phyloP scores from a whole-genome alignment of 2,113 vertebrate species.

The Plectropomus leopardus region DNA sequence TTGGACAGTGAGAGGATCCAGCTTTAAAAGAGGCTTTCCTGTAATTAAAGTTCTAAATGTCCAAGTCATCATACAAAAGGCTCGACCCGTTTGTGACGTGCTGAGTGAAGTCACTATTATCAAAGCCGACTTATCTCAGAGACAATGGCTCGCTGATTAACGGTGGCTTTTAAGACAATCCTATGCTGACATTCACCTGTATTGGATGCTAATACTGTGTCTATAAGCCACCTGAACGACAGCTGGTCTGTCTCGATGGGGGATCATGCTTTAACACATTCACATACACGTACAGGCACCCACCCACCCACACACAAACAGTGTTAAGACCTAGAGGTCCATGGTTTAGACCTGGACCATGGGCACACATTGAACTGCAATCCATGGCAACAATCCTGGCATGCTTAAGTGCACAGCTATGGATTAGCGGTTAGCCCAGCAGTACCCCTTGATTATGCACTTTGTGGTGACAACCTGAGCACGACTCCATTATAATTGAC shows the following conservation, averaged over 20 bases:
- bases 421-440: slow-evolving; percentile 75
- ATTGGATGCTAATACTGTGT: slow-evolving; percentile 73
- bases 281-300: background rate
- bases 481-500: slow-evolving; percentile 76
- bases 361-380: slow-evolving; percentile 53
- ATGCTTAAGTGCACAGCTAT: slow-evolving; percentile 76
- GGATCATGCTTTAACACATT: background rate
- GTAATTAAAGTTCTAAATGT: slow-evolving; percentile 67
- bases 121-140: slow-evolving; percentile 56
- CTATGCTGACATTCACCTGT: slow-evolving; percentile 75
- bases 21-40: slow-evolving; percentile 26
- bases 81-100: slow-evolving; percentile 62
- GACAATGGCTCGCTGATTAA: slow-evolving; percentile 73
- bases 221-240: slow-evolving; percentile 73
- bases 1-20: slow-evolving; percentile 13
- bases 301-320: background rate
- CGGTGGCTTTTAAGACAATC: slow-evolving; percentile 75
- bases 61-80: slow-evolving; percentile 57
- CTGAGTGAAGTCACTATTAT: slow-evolving; percentile 70
- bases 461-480: slow-evolving; percentile 72
- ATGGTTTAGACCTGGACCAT: slow-evolving; percentile 44
- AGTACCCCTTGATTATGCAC: slow-evolving; percentile 70
- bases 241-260: slow-evolving; percentile 31
- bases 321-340: slow-evolving; percentile 34
- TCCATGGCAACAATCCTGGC: slow-evolving; percentile 53